Evolutionary conservation across 1,140 invertebrate genomes (phyloP).

Genomic region (Caenorhabditis tropicalis): DNA sequence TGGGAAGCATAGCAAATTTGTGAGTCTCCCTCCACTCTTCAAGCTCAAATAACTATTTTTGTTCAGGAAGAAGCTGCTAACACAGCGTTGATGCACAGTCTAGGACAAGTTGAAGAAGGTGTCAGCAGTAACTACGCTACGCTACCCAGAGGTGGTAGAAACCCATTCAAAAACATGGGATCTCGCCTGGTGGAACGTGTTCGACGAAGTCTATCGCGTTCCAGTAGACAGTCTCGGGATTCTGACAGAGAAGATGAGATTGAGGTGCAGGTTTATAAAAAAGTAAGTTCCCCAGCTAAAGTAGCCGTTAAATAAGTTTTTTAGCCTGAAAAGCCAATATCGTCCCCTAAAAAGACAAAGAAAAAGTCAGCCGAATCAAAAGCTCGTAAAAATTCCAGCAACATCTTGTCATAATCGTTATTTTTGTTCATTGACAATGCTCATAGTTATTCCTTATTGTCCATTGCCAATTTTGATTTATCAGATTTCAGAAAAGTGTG

Average conservation of each 20-base stretch:
- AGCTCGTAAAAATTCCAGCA: slow-evolving; percentile 47
- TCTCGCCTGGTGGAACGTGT: slow-evolving; percentile 67
- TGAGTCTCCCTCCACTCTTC: neutral
- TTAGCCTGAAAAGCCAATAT: slow-evolving; percentile 42
- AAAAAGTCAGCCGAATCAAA: slow-evolving; percentile 54
- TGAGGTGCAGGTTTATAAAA: slow-evolving; percentile 37
- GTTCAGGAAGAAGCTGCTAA: slow-evolving; percentile 43
- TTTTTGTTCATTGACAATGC: neutral
- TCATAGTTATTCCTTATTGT: neutral
- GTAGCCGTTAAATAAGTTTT: neutral
- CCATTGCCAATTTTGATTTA: slow-evolving; percentile 6
- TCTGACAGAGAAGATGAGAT: slow-evolving; percentile 32
- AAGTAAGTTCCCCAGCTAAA: neutral
- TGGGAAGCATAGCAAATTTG: slow-evolving; percentile 38
- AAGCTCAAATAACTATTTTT: neutral
- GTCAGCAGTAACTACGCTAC: slow-evolving; percentile 42
- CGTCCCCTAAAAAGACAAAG: slow-evolving; percentile 52
- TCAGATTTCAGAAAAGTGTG: neutral
- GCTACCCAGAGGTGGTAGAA: slow-evolving; percentile 62
- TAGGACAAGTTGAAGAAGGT: slow-evolving; percentile 47
- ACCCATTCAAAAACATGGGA: slow-evolving; percentile 71
- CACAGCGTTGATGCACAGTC: slow-evolving; percentile 44
- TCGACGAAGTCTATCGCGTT: slow-evolving; percentile 64
- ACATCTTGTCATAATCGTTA: neutral
- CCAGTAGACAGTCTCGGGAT: slow-evolving; percentile 45